Base-by-base conservation (phyloP, 1,140 invertebrate genomes). In the Drosophila truncata region DNA sequence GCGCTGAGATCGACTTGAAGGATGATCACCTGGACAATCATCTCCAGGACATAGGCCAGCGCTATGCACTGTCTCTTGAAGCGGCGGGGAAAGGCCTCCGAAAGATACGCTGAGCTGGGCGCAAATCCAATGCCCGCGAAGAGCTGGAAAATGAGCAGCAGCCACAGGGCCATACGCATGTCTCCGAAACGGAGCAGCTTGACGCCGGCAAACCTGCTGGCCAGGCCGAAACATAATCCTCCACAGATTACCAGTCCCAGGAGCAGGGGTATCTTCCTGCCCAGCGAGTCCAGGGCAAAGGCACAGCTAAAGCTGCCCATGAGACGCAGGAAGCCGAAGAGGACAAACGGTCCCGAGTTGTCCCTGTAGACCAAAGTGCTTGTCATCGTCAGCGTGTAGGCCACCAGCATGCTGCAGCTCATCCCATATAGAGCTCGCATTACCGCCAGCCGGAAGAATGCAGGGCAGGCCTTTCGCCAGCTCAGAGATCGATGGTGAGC, bases 31-130 rank as follows among this genome's bases (percentile, higher is more conserved):
- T 91, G 90, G 13, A 90, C 54, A 7, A 57, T 16, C 55, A 91
- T 69, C 54, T 92, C 87, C 39, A 77, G n/a, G 1, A 64, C 44
- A 27, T 91, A 90, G 2, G 49, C 41, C n/a, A 91, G 41, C n/a
- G 77, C 72, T 27, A 92, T 86, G 55, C 77, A 92, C 39, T 65
- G 72, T 0, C 66, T 73, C 42, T 92, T 92, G 0, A 90, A 46
- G 10, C 64, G 50, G 13, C 80, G 73, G 0, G 91, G 91, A 57
- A 92, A 92, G 20, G 84, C 91, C 42, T 92, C 91, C 8, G 84
- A 76, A 2, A 92, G 55, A 35, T 83, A 92, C 10, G 79, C 74
- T 0, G 91, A 86, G n/a, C 74, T 86, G 14, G 91, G 76, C 0
- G 83, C 78, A 20, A 77, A 87, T 20, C 69, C 74, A 0, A 92